These are phyloP conservation scores for Nasonia oneida DNA, from an alignment of 2,888 invertebrate species.

Conservation along the genomic window DNA sequence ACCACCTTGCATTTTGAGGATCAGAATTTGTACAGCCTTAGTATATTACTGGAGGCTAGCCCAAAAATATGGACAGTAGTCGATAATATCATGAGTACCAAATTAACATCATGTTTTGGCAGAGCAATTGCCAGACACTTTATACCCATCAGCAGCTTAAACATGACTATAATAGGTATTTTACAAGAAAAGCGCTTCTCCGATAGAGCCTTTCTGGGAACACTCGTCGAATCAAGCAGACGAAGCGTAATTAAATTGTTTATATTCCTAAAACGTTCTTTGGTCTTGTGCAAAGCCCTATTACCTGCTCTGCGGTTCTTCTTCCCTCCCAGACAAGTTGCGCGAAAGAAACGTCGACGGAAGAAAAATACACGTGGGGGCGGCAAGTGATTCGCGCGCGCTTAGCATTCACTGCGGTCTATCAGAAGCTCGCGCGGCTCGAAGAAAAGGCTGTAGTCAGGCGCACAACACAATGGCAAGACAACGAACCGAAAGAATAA, in stretches of 20 bases:
- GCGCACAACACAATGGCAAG: constrained; percentile 75
- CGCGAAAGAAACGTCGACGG: not conserved
- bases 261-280: constrained; percentile 50
- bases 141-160: too few relatives aligned
- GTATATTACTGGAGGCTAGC: too few relatives aligned
- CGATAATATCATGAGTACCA: too few relatives aligned
- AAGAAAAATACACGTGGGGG: not conserved
- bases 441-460: constrained; percentile 65
- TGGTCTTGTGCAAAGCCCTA: not conserved
- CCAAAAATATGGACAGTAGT: too few relatives aligned
- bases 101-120: too few relatives aligned
- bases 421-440: constrained; percentile 63
- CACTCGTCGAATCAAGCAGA: not conserved
- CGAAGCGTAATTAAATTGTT: constrained; percentile 49
- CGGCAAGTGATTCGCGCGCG: constrained; percentile 62
- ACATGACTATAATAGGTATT: too few relatives aligned
- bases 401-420: constrained; percentile 70
- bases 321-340: constrained; percentile 57
- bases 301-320: not conserved
- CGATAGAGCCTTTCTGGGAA: not conserved
- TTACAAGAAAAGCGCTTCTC: not conserved
- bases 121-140: too few relatives aligned
- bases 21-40: too few relatives aligned
- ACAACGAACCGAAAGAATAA: constrained; percentile 77
- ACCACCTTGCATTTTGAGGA: too few relatives aligned